phyloP scores from a whole-genome alignment of 35 echinoderm and acorn worm species.

The Apostichopus parvimensis region DNA sequence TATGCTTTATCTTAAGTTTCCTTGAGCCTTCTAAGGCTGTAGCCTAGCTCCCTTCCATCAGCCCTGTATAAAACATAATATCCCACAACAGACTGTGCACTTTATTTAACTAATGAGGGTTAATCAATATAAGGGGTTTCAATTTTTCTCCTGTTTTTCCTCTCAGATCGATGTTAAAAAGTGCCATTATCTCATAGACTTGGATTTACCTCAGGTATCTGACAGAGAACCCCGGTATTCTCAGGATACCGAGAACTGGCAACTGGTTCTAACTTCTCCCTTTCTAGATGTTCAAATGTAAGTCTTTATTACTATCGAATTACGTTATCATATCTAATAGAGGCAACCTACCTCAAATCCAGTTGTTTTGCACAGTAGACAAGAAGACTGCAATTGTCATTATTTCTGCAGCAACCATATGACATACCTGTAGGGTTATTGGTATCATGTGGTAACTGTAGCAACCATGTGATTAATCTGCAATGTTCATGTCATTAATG shows the following conservation, averaged over 20 bases:
- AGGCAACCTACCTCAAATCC: too few species aligned
- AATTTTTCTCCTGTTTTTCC: not conserved
- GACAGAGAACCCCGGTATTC: constrained; percentile 78
- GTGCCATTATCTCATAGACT: constrained; percentile 94
- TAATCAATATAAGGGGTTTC: not conserved
- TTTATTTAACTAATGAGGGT: too few species aligned
- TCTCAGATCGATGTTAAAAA: constrained; percentile 78
- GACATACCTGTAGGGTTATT: not conserved
- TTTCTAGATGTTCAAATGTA: constrained; percentile 69
- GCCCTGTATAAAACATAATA: too few species aligned
- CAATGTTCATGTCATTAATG: too few species aligned
- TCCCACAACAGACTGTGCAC: too few species aligned
- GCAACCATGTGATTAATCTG: too few species aligned
- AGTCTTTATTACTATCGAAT: not conserved
- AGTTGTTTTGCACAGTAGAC: not conserved
- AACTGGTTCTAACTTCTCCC: constrained; percentile 49
- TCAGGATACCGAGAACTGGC: constrained; percentile 66
- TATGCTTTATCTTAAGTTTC: too few species aligned
- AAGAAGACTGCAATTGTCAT: not conserved
- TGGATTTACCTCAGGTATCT: constrained; percentile 69
- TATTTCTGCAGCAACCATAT: too few species aligned
- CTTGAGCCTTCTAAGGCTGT: too few species aligned
- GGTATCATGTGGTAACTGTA: too few species aligned
- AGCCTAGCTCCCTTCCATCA: too few species aligned
- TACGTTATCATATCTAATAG: too few species aligned